These are phyloP conservation scores for Bombus haemorrhoidalis DNA, from an alignment of 1,140 invertebrate genomes.

Conservation along the genomic window DNA sequence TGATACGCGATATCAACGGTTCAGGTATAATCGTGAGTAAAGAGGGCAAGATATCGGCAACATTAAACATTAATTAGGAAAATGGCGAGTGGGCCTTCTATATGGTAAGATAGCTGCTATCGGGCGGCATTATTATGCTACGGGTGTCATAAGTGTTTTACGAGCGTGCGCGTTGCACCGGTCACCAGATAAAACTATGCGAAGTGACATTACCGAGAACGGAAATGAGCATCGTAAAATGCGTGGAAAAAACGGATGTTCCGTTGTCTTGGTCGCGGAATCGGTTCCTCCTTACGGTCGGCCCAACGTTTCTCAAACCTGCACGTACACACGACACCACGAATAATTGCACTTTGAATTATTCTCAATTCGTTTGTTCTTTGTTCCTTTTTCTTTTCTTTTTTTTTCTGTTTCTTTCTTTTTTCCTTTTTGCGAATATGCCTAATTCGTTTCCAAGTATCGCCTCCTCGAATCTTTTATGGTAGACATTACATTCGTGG, in stretches of 20 bases:
- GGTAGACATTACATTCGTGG: not conserved
- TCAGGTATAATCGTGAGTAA: slow-evolving; percentile 50
- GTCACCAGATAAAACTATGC: slow-evolving; percentile 63
- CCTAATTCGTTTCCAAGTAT: not conserved
- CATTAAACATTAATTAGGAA: slow-evolving; percentile 75
- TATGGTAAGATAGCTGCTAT: slow-evolving; percentile 68
- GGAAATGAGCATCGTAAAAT: slow-evolving; percentile 64
- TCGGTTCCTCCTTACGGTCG: slow-evolving; percentile 24
- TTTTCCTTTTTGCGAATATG: not conserved
- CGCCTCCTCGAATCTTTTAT: not conserved
- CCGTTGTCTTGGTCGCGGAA: slow-evolving; percentile 34
- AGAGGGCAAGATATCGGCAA: slow-evolving; percentile 63
- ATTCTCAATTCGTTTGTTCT: no score
- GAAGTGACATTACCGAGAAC: slow-evolving; percentile 59
- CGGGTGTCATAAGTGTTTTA: slow-evolving; percentile 73
- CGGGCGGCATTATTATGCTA: slow-evolving; percentile 71
- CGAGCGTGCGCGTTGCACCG: slow-evolving; percentile 59
- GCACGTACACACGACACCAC: not conserved
- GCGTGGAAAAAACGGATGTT: slow-evolving; percentile 39
- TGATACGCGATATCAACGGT: slow-evolving; percentile 39
- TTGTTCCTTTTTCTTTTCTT: not conserved
- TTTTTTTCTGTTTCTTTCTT: no score
- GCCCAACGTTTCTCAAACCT: not conserved
- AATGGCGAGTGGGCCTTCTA: slow-evolving; percentile 67
- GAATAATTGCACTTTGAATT: not conserved